These are phyloP conservation scores for Helicolenus hilgendorfi DNA, from an alignment of 2,797 vertebrate genomes.

Conservation along the genomic window DNA sequence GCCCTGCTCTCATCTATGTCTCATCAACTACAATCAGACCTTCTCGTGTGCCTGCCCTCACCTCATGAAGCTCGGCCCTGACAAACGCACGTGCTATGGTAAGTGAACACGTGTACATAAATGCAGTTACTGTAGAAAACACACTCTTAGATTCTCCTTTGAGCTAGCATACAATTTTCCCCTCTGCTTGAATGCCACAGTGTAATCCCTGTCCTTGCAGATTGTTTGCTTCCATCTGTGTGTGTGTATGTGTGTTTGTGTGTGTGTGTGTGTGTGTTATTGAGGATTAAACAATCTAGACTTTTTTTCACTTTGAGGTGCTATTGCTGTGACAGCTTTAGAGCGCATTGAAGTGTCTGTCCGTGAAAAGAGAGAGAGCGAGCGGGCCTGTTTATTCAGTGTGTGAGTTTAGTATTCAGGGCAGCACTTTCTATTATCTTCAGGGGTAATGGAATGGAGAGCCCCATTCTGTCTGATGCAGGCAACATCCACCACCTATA, in stretches of 20 bases:
- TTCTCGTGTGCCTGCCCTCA: constrained; percentile 96
- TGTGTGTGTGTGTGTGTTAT: not conserved
- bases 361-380: constrained; percentile 34
- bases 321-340: constrained; percentile 57
- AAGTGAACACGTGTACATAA: constrained; percentile 33
- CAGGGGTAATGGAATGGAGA: constrained; percentile 79
- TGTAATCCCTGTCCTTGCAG: constrained; percentile 37
- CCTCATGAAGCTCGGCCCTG: constrained; percentile 95
- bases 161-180: not conserved
- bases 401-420: constrained; percentile 82
- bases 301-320: constrained; percentile 42
- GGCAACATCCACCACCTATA: constrained; percentile 52
- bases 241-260: not conserved
- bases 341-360: constrained; percentile 49
- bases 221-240: constrained; percentile 8
- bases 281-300: constrained; percentile 47
- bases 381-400: constrained; percentile 55
- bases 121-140: not conserved
- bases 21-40: constrained; percentile 96
- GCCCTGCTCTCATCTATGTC: constrained; percentile 96
- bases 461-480: constrained; percentile 70
- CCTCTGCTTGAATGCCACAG: constrained; percentile 22
- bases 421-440: constrained; percentile 80
- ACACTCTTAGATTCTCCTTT: constrained; percentile 1
- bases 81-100: constrained; percentile 95